Evolutionary conservation across 1,140 invertebrate genomes (phyloP).

Genomic region (Sesamia nonagrioides): DNA sequence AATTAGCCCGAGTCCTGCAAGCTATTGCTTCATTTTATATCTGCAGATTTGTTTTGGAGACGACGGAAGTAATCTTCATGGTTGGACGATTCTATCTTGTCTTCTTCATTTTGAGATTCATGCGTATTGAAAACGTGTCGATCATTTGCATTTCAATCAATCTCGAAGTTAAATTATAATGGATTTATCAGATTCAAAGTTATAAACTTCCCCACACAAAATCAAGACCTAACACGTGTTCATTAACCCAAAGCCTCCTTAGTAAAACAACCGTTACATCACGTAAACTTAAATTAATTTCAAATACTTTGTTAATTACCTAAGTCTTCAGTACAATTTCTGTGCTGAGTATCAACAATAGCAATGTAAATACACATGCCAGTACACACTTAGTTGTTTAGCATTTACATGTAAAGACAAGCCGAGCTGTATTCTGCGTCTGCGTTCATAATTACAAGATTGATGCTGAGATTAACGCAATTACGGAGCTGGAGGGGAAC

Average conservation of each 20-base stretch:
- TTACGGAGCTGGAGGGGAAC: conserved; percentile 34
- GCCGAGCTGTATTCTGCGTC: conserved; percentile 10
- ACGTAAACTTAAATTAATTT: conserved; percentile 42
- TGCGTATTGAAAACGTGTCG: background rate
- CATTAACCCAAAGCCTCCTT: background rate
- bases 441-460: conserved; percentile 46
- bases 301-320: conserved; percentile 31
- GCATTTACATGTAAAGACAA: conserved; percentile 37
- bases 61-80: conserved; percentile 26
- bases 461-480: conserved; percentile 45
- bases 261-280: background rate
- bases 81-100: background rate
- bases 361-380: conserved; percentile 19
- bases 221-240: background rate
- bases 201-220: background rate
- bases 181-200: background rate
- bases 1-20: conserved; percentile 59
- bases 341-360: conserved; percentile 28
- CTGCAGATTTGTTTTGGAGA: conserved; percentile 16
- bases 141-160: background rate
- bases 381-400: conserved; percentile 22
- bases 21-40: conserved; percentile 39
- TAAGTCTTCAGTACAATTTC: conserved; percentile 20
- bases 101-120: background rate
- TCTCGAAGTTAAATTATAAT: background rate